Evolutionary conservation across 2,888 invertebrate species (phyloP).

Genomic region (Spialia ferax): DNA sequence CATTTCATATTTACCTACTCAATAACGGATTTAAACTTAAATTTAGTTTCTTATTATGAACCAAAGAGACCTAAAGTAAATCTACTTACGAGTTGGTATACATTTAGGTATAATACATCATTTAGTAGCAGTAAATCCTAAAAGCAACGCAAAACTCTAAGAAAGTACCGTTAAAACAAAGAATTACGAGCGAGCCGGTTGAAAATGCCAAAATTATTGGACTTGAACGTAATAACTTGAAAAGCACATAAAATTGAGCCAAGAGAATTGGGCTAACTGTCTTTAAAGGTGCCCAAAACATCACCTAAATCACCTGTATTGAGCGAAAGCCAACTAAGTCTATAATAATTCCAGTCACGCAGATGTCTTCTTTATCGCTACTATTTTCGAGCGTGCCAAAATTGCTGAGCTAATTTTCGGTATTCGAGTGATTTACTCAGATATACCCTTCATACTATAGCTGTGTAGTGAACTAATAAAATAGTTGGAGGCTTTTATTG

Average conservation of each 20-base stretch:
- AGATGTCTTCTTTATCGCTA: conserved; percentile 36
- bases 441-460: neutral
- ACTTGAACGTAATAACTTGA: conserved; percentile 27
- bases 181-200: conserved; percentile 6
- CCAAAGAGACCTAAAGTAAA: no score
- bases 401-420: conserved; percentile 35
- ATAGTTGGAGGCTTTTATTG: neutral
- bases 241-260: conserved; percentile 32
- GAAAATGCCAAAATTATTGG: conserved; percentile 30
- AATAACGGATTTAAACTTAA: no score
- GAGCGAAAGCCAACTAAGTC: conserved; percentile 36
- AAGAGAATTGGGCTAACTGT: conserved; percentile 39
- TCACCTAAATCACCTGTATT: conserved; percentile 40
- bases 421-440: conserved; percentile 21
- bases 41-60: no score
- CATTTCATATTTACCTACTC: no score
- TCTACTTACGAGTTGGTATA: no score
- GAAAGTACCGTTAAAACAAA: conserved; percentile 18
- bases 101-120: neutral
- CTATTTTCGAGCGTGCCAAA: conserved; percentile 37
- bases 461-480: conserved; percentile 1
- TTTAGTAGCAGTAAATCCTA: neutral
- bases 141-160: conserved; percentile 3
- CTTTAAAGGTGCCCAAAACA: conserved; percentile 38
- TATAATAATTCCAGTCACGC: conserved; percentile 38